A percentile compares a stretch with the other conserved stretches of the same genome.
Conservation (phyloP, 92 coral and sea anemone genomes). For the Parazoanthus darwini region DNA sequence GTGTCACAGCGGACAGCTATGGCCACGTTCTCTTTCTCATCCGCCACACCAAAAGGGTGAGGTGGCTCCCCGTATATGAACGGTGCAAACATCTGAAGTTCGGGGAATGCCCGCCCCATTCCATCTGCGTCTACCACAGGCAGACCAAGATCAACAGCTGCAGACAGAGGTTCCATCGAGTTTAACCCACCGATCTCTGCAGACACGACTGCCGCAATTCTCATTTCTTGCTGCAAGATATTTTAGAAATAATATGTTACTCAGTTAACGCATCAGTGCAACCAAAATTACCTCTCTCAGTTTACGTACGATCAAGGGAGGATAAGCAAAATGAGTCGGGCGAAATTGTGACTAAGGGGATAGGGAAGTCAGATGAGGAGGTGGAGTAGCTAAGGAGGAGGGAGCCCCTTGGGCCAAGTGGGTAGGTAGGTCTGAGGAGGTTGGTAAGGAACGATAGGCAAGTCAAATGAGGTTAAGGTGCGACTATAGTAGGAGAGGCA, state of each 20-base stretch:
- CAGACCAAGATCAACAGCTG: conserved; percentile 76
- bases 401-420: no score
- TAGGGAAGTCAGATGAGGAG: background rate
- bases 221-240: conserved; percentile 42
- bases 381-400: background rate
- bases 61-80: conserved; percentile 74
- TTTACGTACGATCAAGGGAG: background rate
- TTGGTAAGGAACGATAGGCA: background rate
- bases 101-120: conserved; percentile 99
- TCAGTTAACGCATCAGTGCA: background rate
- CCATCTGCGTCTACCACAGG: conserved; percentile 98
- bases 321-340: no score
- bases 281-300: background rate
- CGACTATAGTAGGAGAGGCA: no score
- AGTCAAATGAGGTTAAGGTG: no score
- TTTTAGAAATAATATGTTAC: background rate
- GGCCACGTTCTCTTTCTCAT: conserved; percentile 61
- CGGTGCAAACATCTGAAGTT: conserved; percentile 89
- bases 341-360: no score
- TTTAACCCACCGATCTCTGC: conserved; percentile 92
- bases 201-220: conserved; percentile 67
- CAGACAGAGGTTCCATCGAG: conserved; percentile 81
- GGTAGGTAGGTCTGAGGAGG: no score
- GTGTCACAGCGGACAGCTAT: conserved; percentile 65
- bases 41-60: conserved; percentile 75